phyloP scores from a whole-genome alignment of 2,888 invertebrate genomes.

The Tinea semifulvella region DNA sequence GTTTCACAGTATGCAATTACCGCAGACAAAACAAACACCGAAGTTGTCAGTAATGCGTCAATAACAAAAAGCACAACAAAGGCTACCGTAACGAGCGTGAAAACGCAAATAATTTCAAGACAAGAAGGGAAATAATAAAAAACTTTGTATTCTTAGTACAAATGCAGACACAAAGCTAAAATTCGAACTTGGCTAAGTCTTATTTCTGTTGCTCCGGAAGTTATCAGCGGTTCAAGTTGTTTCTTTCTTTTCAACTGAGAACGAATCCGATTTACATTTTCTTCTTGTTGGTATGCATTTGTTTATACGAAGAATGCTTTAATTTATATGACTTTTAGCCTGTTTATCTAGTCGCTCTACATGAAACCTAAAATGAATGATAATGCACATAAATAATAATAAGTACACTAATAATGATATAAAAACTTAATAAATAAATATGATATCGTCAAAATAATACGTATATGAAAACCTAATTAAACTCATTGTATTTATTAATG shows the following conservation, averaged over 20 bases:
- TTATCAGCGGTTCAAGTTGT: slow-evolving; percentile 54
- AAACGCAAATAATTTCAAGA: not conserved
- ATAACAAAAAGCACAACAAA: not conserved
- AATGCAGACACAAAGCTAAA: not conserved
- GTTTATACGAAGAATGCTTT: not conserved
- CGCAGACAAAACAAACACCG: too few species aligned
- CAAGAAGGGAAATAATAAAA: not conserved
- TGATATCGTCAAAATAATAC: too few species aligned
- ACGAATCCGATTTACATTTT: not conserved
- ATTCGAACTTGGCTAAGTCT: slow-evolving; percentile 23
- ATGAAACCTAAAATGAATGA: too few species aligned
- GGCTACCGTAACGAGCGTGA: not conserved
- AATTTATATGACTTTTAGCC: too few species aligned
- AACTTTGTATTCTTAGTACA: not conserved
- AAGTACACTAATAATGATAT: too few species aligned
- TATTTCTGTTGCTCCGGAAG: slow-evolving; percentile 51
- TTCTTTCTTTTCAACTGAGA: slow-evolving; percentile 18
- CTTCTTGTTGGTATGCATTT: not conserved
- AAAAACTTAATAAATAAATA: too few species aligned
- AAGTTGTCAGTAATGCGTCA: too few species aligned
- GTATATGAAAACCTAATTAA: too few species aligned
- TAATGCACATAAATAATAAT: too few species aligned
- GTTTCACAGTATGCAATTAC: too few species aligned
- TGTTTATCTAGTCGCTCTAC: too few species aligned
- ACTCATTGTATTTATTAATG: too few species aligned